Conservation (phyloP, 2,797 vertebrate genomes). For the Pantherophis alleghaniensis region DNA sequence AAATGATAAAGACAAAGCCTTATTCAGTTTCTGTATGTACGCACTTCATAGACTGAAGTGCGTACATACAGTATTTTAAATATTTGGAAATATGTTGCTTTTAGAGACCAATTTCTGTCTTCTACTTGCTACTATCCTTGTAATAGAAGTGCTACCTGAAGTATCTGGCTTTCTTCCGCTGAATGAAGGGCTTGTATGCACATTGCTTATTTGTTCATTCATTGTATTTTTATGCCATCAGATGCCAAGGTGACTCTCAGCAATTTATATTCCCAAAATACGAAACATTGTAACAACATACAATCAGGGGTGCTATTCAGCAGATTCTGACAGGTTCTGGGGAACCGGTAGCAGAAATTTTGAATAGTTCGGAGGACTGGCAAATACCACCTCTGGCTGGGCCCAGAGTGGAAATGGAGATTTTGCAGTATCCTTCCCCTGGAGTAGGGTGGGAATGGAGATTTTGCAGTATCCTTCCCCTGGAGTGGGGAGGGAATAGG, state of each 20-base stretch:
- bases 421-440: too few species aligned
- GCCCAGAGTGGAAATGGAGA: too few species aligned
- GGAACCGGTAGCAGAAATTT: too few species aligned
- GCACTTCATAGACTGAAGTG: too few species aligned
- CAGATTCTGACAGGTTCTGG: too few species aligned
- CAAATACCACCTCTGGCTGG: too few species aligned
- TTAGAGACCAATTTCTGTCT: neutral
- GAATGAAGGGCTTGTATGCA: neutral
- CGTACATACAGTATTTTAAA: neutral
- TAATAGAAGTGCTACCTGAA: neutral
- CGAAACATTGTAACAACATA: neutral
- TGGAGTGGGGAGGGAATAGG: too few species aligned
- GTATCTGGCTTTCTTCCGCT: neutral
- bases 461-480: too few species aligned
- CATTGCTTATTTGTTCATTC: neutral
- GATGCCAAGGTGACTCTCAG: neutral
- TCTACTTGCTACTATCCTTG: neutral
- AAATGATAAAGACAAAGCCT: neutral
- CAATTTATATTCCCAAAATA: neutral
- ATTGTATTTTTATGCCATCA: neutral
- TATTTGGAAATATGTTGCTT: neutral
- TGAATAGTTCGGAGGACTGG: too few species aligned
- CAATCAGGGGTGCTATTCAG: too few species aligned
- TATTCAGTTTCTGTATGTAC: neutral
- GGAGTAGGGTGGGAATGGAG: too few species aligned